These are phyloP conservation scores for Heliconius congener DNA, from an alignment of 1,140 invertebrate species.

Conservation along the genomic window DNA sequence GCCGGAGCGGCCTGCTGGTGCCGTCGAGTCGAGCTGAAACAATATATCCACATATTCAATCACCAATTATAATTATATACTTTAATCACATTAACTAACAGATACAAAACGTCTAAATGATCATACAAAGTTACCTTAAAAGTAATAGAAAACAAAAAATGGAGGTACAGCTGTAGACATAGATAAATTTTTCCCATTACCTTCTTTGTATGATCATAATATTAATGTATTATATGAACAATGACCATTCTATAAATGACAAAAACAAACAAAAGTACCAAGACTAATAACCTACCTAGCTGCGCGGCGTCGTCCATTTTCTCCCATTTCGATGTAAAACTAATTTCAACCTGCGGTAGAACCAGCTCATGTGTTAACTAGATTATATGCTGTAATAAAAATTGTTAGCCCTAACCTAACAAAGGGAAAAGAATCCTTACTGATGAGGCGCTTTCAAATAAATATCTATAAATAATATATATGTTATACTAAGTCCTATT, in stretches of 20 bases:
- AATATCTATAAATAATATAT: slow-evolving; percentile 25
- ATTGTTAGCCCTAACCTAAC: slow-evolving; percentile 66
- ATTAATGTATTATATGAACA: background rate
- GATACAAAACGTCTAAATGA: background rate
- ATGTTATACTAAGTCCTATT: background rate
- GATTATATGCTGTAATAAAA: slow-evolving; percentile 72
- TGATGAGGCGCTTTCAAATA: slow-evolving; percentile 16
- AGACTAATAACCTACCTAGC: slow-evolving; percentile 80
- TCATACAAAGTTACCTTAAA: background rate
- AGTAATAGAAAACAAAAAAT: too few relatives aligned
- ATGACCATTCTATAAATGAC: background rate
- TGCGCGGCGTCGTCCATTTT: slow-evolving; percentile 84
- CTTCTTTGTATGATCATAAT: background rate
- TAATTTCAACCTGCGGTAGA: slow-evolving; percentile 75
- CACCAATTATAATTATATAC: background rate
- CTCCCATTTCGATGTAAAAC: slow-evolving; percentile 84
- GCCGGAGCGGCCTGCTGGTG: slow-evolving; percentile 83
- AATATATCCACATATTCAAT: slow-evolving; percentile 51
- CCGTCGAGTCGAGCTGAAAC: slow-evolving; percentile 94
- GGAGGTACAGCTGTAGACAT: too few relatives aligned
- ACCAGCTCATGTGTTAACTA: slow-evolving; percentile 62
- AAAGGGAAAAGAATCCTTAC: slow-evolving; percentile 56
- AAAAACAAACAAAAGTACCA: slow-evolving; percentile 4
- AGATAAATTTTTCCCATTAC: background rate
- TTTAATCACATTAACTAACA: background rate